Evolutionary conservation across 2,797 vertebrate genomes (phyloP).

Genomic region (Salarias fasciatus): DNA sequence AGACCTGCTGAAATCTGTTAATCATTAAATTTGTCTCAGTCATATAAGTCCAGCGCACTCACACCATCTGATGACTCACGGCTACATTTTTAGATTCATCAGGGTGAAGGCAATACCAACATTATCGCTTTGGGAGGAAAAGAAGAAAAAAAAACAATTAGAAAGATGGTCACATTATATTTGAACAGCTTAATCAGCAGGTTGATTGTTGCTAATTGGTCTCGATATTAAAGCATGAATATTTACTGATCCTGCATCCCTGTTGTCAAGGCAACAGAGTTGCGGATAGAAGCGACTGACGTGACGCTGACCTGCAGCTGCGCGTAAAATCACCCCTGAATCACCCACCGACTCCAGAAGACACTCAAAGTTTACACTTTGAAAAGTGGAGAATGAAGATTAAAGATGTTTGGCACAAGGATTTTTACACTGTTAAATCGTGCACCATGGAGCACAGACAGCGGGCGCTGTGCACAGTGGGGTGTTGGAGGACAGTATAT

Average conservation of each 20-base stretch:
- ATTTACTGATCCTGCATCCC: neutral
- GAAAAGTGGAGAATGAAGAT: no score
- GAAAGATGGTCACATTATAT: conserved; percentile 4
- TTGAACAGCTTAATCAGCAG: conserved; percentile 2
- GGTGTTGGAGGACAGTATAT: no score
- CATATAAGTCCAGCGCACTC: conserved; percentile 22
- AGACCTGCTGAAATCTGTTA: conserved; percentile 46
- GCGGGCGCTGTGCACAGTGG: no score
- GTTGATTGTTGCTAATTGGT: neutral
- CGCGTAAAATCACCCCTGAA: no score
- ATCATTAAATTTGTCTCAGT: conserved; percentile 37
- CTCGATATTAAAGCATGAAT: neutral
- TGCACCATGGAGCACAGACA: no score
- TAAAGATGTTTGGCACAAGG: no score
- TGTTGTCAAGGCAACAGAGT: neutral
- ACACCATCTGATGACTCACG: conserved; percentile 31
- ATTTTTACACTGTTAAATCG: no score
- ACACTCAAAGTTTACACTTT: no score
- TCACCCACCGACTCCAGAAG: no score
- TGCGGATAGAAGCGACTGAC: neutral
- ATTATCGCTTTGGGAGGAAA: neutral
- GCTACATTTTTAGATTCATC: conserved; percentile 14
- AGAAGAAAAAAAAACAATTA: no score
- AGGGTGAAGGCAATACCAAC: conserved; percentile 1
- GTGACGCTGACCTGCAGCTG: neutral